These are phyloP conservation scores for Oreochromis aureus DNA, from an alignment of 2,113 vertebrate species.

Conservation along the genomic window DNA sequence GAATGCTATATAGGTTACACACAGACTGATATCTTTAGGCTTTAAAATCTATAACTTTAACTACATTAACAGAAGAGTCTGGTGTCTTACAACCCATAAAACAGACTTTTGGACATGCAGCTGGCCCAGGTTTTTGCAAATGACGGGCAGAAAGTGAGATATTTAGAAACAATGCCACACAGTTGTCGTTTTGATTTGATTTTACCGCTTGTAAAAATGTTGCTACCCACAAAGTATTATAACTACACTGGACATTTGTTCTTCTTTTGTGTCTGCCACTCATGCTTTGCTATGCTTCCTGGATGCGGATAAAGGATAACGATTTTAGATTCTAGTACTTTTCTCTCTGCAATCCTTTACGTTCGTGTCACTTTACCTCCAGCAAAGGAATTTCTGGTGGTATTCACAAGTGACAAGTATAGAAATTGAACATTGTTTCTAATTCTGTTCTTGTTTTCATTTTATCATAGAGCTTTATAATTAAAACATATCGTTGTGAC, in stretches of 20 bases:
- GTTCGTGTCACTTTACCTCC: fast-evolving
- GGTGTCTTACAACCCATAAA: not conserved
- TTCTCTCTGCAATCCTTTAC: not conserved
- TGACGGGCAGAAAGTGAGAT: not conserved
- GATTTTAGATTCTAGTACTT: not conserved
- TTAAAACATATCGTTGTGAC: not conserved
- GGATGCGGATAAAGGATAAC: fast-evolving
- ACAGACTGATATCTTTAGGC: not conserved
- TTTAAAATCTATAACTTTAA: not conserved
- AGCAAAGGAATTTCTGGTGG: not conserved
- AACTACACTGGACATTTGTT: not conserved
- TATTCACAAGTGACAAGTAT: not conserved
- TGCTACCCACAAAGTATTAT: not conserved
- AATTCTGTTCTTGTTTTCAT: not conserved
- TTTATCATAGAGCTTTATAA: not conserved
- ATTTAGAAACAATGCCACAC: not conserved
- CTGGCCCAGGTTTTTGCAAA: not conserved
- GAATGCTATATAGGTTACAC: not conserved
- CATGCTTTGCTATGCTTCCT: not conserved
- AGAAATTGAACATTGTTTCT: not conserved
- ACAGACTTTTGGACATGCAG: not conserved
- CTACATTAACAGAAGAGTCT: not conserved
- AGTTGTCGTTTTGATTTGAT: not conserved
- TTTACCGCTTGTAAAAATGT: not conserved
- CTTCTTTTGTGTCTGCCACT: not conserved